A percentile compares a stretch with the other conserved stretches of the same genome.
These are phyloP conservation scores for Lepetodrilus schrolli DNA, from an alignment of 2,888 invertebrate species.

Conservation along the genomic window DNA sequence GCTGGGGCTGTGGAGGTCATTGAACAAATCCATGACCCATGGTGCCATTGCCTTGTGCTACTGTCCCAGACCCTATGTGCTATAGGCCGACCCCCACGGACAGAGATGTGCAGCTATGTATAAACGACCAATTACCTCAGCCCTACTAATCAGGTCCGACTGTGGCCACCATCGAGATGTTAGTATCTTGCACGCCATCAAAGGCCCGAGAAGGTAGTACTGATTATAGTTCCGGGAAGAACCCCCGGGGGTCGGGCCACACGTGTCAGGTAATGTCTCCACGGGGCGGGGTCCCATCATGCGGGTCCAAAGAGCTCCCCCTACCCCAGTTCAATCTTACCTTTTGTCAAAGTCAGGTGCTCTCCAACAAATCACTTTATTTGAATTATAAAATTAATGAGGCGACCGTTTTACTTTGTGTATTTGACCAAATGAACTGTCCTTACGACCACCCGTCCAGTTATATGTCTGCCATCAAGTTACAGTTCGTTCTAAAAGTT, in stretches of 20 bases:
- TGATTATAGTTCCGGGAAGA: background rate
- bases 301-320: background rate
- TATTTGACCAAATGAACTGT: background rate
- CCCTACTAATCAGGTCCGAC: background rate
- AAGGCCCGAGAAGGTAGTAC: background rate
- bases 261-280: background rate
- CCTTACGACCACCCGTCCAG: background rate
- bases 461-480: background rate
- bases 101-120: background rate
- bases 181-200: background rate
- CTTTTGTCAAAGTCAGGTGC: constrained; percentile 3
- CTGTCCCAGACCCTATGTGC: background rate
- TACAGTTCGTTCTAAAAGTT: background rate
- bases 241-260: background rate
- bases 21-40: background rate
- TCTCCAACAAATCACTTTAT: background rate
- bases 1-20: background rate
- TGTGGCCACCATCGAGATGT: background rate
- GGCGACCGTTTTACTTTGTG: background rate
- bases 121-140: constrained; percentile 14
- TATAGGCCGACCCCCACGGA: background rate
- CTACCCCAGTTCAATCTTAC: background rate
- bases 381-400: constrained; percentile 23
- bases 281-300: background rate
- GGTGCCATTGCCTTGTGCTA: background rate